Evolutionary conservation across 2,888 invertebrate species (phyloP), one percentile per base, ranked within the genome.

Genomic region (Pterostichus niger): DNA sequence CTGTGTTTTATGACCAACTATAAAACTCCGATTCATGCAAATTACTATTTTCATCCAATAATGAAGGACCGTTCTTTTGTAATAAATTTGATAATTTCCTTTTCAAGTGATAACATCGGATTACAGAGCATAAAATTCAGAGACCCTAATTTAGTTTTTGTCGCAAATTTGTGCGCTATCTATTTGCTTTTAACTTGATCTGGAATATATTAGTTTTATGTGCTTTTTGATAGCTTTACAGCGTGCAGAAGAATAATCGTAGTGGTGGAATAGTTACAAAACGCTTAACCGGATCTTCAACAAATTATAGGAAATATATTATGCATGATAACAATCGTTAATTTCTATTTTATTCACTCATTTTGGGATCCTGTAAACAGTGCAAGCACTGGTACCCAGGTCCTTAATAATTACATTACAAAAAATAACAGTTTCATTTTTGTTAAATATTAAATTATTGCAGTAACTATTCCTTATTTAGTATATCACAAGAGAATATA

Each of bases 91-190:
- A 64, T 64, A 64, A 64, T 64, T 64, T 35, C 35, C 33, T 64
- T 13, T 64, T n/a, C 11, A 13, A 35, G 6, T 35, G 64, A 64
- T 64, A 64, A 64, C 35, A 33, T 49, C 35, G 64, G 6, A 64
- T 35, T 64, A 64, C 64, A 64, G 35, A 33, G 64, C 64, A 64
- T 64, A 64, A 64, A 64, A 64, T 64, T 33, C 64, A 35, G 33
- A 64, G 64, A 64, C 35, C 35, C 64, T 64, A 64, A 64, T 64
- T 64, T 64, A 64, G 35, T 64, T 64, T 64, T 64, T 64, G 64
- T 64, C 64, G 13, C 64, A 64, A 64, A 33, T 64, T 31, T 64
- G 13, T 64, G 35, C 64, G 31, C 33, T 64, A 64, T 64, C 64
- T 64, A n/a, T n/a, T n/a, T 13, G n/a, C 33, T 33, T 64, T 64